phyloP scores from a whole-genome alignment of 2,797 vertebrate genomes.

The Melanotaenia boesemani region DNA sequence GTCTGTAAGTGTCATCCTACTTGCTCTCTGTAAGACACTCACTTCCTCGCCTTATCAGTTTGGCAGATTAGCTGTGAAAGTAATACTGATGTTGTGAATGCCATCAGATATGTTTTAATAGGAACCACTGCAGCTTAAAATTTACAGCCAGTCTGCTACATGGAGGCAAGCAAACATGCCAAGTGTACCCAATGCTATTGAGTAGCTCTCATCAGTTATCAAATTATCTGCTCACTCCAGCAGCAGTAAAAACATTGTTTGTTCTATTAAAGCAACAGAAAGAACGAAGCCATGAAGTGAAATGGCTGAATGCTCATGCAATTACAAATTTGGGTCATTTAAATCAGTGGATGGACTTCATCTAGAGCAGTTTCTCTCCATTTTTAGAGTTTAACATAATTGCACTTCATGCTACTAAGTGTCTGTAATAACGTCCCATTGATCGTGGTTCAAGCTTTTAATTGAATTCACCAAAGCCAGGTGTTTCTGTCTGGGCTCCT shows the following conservation, averaged over 20 bases:
- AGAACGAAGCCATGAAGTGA: conserved; percentile 33
- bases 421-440: conserved; percentile 25
- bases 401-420: conserved; percentile 40
- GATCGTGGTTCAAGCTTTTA: conserved; percentile 26
- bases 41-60: conserved; percentile 69
- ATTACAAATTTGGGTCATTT: conserved; percentile 54
- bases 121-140: conserved; percentile 45
- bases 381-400: conserved; percentile 38
- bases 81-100: conserved; percentile 63
- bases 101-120: conserved; percentile 73
- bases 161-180: conserved; percentile 10
- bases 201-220: conserved; percentile 60
- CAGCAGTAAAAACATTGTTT: conserved; percentile 40
- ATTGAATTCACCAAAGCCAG: conserved; percentile 19
- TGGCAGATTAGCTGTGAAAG: conserved; percentile 70
- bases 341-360: conserved; percentile 27
- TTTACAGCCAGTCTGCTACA: conserved; percentile 33
- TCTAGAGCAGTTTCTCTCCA: conserved; percentile 19
- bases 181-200: conserved; percentile 22
- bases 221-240: conserved; percentile 43
- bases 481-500: conserved; percentile 21
- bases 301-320: conserved; percentile 33
- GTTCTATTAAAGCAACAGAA: conserved; percentile 23
- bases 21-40: conserved; percentile 70
- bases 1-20: conserved; percentile 66